Conservation (phyloP, 2,113 vertebrate genomes). For the Pelvicachromis taeniatus region DNA sequence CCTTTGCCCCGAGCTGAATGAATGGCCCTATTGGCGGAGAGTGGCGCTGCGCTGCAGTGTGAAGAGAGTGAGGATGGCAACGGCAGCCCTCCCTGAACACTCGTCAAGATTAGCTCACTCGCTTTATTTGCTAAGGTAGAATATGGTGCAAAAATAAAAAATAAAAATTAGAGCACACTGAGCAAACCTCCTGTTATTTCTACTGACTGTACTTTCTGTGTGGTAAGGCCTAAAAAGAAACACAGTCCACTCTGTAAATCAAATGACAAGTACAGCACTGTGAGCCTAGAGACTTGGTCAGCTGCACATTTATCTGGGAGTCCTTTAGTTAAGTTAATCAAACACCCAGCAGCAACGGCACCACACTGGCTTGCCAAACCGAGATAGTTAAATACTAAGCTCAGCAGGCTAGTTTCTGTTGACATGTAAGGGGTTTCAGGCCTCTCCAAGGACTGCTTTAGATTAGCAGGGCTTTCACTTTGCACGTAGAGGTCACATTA, state of each 20-base stretch:
- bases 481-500: slow-evolving; percentile 49
- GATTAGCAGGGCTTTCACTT: slow-evolving; percentile 57
- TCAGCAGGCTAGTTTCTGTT: slow-evolving; percentile 61
- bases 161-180: slow-evolving; percentile 18
- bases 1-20: slow-evolving; percentile 77
- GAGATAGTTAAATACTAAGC: slow-evolving; percentile 48
- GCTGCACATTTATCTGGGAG: slow-evolving; percentile 46
- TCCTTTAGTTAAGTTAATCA: slow-evolving; percentile 41
- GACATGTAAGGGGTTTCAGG: slow-evolving; percentile 52
- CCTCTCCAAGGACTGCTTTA: slow-evolving; percentile 37
- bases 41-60: slow-evolving; percentile 54
- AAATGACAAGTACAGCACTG: slow-evolving; percentile 27
- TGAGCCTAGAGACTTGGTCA: background rate
- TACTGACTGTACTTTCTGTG: slow-evolving; percentile 16
- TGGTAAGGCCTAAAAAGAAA: slow-evolving; percentile 33
- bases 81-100: slow-evolving; percentile 42
- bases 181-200: slow-evolving; percentile 48
- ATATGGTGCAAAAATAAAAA: slow-evolving; percentile 16
- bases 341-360: slow-evolving; percentile 43
- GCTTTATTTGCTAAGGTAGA: slow-evolving; percentile 49
- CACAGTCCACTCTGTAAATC: slow-evolving; percentile 2
- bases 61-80: slow-evolving; percentile 55
- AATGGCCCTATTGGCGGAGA: slow-evolving; percentile 78
- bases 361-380: slow-evolving; percentile 48
- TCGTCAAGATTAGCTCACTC: slow-evolving; percentile 58